phyloP scores from a whole-genome alignment of 1,140 invertebrate genomes.

The Portunus trituberculatus region DNA sequence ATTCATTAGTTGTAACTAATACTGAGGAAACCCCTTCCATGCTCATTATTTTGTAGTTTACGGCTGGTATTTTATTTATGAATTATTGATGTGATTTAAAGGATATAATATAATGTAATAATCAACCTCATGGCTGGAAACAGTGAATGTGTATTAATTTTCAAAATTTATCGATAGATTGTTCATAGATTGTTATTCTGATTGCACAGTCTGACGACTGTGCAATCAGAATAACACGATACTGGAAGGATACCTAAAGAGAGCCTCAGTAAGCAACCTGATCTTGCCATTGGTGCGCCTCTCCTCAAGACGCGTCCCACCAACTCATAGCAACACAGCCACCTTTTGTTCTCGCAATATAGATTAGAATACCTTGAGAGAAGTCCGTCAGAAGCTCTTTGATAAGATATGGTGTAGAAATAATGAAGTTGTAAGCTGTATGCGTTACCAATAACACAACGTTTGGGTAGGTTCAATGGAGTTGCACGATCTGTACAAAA shows the following conservation, averaged over 20 bases:
- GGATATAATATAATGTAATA: neutral
- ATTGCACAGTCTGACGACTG: neutral
- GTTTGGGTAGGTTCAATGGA: too few species aligned
- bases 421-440: too few species aligned
- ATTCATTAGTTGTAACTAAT: constrained; percentile 56
- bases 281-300: neutral
- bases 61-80: constrained; percentile 48
- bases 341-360: too few species aligned
- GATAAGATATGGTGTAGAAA: too few species aligned
- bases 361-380: too few species aligned
- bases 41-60: constrained; percentile 70
- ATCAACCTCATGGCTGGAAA: constrained; percentile 16
- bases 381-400: too few species aligned
- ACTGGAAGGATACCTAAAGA: neutral
- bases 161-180: neutral
- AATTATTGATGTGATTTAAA: neutral
- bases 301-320: too few species aligned
- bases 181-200: neutral
- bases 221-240: neutral
- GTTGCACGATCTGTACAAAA: too few species aligned
- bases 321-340: too few species aligned
- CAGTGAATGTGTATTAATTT: neutral
- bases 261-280: neutral
- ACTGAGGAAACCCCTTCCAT: constrained; percentile 65
- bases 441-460: too few species aligned